Evolutionary conservation across 2,797 vertebrate genomes (phyloP).

Genomic region (Emys orbicularis): DNA sequence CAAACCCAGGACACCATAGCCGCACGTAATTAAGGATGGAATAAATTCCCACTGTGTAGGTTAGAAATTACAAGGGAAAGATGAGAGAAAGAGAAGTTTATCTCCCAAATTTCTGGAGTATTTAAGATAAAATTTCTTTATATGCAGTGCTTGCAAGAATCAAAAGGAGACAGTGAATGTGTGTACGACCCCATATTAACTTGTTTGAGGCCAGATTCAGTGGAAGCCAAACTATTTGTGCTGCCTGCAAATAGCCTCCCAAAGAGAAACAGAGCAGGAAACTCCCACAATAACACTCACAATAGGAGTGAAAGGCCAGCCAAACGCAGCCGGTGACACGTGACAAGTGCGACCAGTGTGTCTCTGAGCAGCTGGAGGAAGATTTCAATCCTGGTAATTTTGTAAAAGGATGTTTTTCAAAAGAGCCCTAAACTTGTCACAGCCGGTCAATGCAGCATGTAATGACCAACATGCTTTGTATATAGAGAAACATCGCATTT

Average conservation of each 20-base stretch:
- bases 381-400: constrained; percentile 42
- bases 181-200: background rate
- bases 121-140: background rate
- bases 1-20: background rate
- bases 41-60: background rate
- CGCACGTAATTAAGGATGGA: background rate
- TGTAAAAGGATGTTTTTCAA: constrained; percentile 46
- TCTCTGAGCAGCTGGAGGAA: constrained; percentile 68
- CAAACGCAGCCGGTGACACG: constrained; percentile 4
- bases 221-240: constrained; percentile 65
- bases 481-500: background rate
- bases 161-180: background rate
- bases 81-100: background rate
- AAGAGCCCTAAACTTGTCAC: background rate
- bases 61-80: constrained; percentile 2
- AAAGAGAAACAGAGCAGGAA: constrained; percentile 75
- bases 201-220: constrained; percentile 58
- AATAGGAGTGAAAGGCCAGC: constrained; percentile 58
- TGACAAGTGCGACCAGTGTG: constrained; percentile 56
- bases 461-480: background rate
- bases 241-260: constrained; percentile 66
- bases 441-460: background rate
- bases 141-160: constrained; percentile 11
- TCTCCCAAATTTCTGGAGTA: background rate
- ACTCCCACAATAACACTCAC: constrained; percentile 66